Conservation (phyloP, 2,888 invertebrate species). For the Lepeophtheirus nordmannii region DNA sequence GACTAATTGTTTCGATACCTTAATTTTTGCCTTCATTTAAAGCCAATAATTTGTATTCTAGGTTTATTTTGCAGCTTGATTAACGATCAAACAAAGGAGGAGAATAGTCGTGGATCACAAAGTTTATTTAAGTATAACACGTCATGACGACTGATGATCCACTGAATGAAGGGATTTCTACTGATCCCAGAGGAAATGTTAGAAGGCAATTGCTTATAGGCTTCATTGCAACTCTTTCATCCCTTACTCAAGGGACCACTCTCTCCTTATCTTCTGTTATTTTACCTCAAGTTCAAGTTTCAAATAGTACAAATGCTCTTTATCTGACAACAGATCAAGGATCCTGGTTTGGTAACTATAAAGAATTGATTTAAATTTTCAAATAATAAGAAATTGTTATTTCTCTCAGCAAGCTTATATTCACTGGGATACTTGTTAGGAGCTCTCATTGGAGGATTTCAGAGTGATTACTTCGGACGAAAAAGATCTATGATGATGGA, state of each 20-base stretch:
- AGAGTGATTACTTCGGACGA: constrained; percentile 5
- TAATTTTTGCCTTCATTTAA: too few relatives aligned
- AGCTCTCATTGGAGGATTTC: constrained; percentile 9
- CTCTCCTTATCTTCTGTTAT: neutral
- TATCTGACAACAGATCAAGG: neutral
- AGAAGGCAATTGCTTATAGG: neutral
- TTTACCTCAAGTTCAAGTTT: neutral
- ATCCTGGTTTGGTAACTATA: neutral
- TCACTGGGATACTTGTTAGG: constrained; percentile 2
- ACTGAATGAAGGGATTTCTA: too few relatives aligned
- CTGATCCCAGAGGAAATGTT: neutral
- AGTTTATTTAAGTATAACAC: too few relatives aligned
- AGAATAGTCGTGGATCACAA: too few relatives aligned
- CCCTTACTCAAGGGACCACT: neutral
- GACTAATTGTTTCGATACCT: too few relatives aligned
- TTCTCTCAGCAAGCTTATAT: neutral
- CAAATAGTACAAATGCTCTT: neutral
- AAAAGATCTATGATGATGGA: constrained; percentile 15
- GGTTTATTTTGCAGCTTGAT: too few relatives aligned
- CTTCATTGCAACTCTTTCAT: neutral
- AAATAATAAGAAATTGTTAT: neutral
- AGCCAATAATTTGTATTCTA: too few relatives aligned
- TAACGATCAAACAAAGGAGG: too few relatives aligned
- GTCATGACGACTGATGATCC: too few relatives aligned
- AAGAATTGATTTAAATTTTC: neutral